Evolutionary conservation across 2,888 invertebrate genomes (phyloP), one percentile per base, ranked within the genome.

Genomic region (Panzeria rudis): DNA sequence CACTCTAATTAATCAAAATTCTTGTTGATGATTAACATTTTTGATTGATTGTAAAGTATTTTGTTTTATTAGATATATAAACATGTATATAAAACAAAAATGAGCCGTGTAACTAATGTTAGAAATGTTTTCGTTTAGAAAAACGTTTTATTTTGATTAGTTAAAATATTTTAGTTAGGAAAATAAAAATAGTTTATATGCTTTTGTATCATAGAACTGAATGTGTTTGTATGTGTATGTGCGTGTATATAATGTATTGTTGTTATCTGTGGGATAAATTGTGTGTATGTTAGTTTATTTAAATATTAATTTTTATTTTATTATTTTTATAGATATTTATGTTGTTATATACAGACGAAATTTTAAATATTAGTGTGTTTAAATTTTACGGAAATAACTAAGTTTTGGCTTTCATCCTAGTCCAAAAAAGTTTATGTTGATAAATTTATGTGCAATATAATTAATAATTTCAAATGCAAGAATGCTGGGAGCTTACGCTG

Each of bases 201-300:
- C 44, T 61, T 76, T 32, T 76, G 62, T 73, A 73, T 29, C 9
- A 66, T 80, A 72, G 13, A 56, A 29, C 47, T 56, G 69, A 41
- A 35, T 64, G 44, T 64, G 52, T 71, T 62, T 71, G 41, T 50
- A 32, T 32, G 38, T 78, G 56, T 56, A 41, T 32, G 38, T 78
- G 56, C 44, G 69, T 38, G 54, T 62, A 59, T 68, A 29, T 77
- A 68, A 78, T 61, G 52, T 71, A 38, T 59, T 73, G 54, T 72
- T 80, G 64, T 80, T 66, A 80, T 54, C 44, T 54, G 56, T 56
- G 54, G 20, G 69, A 44, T 47, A 54, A 69, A 52, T 54, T 69
- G 50, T 66, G 15, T 80, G 73, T 66, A 9, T 72, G 52, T 82
- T 44, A 64, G 66, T 66, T 56, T 59, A 59, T 17, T 38, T 68